Evolutionary conservation across 2,113 vertebrate genomes (phyloP), one percentile per base, ranked within the genome.

Genomic region (Hippopotamus amphibius): DNA sequence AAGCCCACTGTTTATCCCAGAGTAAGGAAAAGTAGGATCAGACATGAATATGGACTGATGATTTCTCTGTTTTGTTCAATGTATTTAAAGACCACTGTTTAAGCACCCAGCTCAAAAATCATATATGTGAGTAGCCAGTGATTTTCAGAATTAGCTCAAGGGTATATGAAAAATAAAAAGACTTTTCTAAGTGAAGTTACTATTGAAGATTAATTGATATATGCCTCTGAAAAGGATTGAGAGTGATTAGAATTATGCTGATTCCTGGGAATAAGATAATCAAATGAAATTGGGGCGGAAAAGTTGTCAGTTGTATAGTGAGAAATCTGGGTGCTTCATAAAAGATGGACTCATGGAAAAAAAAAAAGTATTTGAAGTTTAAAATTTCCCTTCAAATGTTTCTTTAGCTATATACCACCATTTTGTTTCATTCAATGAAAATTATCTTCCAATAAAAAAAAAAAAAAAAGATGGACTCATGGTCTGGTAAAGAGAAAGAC

Each of bases 121-220:
- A 59, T 17, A 50, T 48, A 33, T 65, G 12, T 30, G 87, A 33
- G 12, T 81, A 83, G 7, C 19, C 46, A 72, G 61, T 79, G 74
- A 55, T 74, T 46, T 97, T 92, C 37, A 79, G 43, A 96, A 71
- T 76, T 79, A 87, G 6, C 46, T 89, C 15, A 50, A 87, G 57
- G 15, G 37, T 53, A 48, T 30, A 57, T 30, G 37, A 59, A 94
- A 79, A 53, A 82, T 46, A 53, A 84, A 89, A 59, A 9, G 5
- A 28, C 4, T 94, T 93, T 77, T 74, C 8, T 63, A 72, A 87
- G n/a, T 77, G 41, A 53, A 24, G 3, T 83, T 89, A 69, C 48
- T 76, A 81, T 41, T 65, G 43, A 90, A 81, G 50, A 81, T 59
- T 87, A 89, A 72, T 89, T 3, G 9, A 63, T 57, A 2, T 16